These are phyloP conservation scores for Sinodicranocentrus sp. DNA, from an alignment of 2,888 invertebrate species.

Conservation along the genomic window DNA sequence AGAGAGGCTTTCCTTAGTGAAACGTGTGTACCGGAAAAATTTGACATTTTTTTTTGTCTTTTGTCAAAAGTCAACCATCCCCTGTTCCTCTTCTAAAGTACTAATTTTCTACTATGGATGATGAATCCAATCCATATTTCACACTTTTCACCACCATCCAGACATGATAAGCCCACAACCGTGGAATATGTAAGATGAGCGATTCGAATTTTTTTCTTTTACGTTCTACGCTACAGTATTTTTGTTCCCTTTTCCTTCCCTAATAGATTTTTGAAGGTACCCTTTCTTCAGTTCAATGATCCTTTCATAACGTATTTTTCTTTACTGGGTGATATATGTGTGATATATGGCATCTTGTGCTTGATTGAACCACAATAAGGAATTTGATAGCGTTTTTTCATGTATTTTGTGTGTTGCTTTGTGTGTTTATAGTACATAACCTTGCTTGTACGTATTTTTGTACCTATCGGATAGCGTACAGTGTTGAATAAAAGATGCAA, in stretches of 20 bases:
- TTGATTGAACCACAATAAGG: slow-evolving; percentile 60
- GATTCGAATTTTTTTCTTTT: slow-evolving; percentile 28
- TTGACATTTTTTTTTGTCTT: not conserved
- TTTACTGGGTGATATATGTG: slow-evolving; percentile 5
- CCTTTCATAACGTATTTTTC: not conserved
- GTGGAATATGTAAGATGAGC: slow-evolving; percentile 48
- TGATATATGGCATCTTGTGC: slow-evolving; percentile 35
- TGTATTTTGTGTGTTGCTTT: slow-evolving; percentile 1
- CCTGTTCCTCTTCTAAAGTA: slow-evolving; percentile 3
- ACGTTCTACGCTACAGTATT: not conserved
- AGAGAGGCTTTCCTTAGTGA: not conserved
- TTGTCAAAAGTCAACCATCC: not conserved
- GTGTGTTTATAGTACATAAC: no score
- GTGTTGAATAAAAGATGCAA: slow-evolving; percentile 26
- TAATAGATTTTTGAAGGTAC: no score
- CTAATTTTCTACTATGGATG: slow-evolving; percentile 16
- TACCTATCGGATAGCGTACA: no score
- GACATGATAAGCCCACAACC: slow-evolving; percentile 35
- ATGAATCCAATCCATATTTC: slow-evolving; percentile 64
- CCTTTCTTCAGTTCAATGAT: slow-evolving; percentile 14
- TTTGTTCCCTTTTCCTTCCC: not conserved
- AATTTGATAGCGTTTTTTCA: slow-evolving; percentile 46
- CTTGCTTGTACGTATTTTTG: no score
- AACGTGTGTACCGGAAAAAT: not conserved
- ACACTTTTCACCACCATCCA: slow-evolving; percentile 54